These are phyloP conservation scores for Apocrypta bakeri DNA, from an alignment of 1,140 invertebrate genomes.

Conservation along the genomic window DNA sequence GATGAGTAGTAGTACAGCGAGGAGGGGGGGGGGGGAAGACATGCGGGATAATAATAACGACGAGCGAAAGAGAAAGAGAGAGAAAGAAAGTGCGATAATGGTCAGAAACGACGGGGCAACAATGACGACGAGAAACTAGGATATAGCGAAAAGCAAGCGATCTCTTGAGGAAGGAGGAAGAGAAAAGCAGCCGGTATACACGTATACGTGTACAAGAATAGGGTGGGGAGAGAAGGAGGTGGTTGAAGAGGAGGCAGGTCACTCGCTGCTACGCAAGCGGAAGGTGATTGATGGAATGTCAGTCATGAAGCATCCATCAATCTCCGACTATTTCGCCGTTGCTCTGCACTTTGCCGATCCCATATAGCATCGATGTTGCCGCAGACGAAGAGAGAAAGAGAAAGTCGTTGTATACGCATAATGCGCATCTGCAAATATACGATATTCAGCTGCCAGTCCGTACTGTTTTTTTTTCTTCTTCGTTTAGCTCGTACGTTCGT, in stretches of 20 bases:
- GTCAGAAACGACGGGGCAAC: constrained; percentile 17
- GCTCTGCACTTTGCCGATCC: constrained; percentile 39
- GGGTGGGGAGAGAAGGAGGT: background rate
- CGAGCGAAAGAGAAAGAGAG: background rate
- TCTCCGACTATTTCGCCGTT: constrained; percentile 62
- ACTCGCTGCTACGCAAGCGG: constrained; percentile 50
- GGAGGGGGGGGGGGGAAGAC: constrained; percentile 34
- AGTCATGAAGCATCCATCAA: constrained; percentile 73
- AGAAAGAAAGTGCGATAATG: constrained; percentile 27
- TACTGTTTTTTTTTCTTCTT: background rate
- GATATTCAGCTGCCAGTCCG: background rate
- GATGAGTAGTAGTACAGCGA: constrained; percentile 7
- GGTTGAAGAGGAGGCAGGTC: background rate
- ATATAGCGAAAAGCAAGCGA: background rate
- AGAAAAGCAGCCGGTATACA: background rate
- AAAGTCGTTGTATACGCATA: constrained; percentile 12
- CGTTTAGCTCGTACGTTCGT: background rate
- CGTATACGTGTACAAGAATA: background rate
- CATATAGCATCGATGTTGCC: constrained; percentile 27
- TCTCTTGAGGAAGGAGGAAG: background rate
- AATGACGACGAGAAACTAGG: constrained; percentile 36
- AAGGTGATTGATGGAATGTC: constrained; percentile 74
- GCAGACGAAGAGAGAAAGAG: background rate
- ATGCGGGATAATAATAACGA: constrained; percentile 33
- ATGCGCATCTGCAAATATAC: constrained; percentile 48